These are phyloP conservation scores for Linyphia triangularis DNA, from an alignment of 2,888 invertebrate genomes.

Conservation along the genomic window DNA sequence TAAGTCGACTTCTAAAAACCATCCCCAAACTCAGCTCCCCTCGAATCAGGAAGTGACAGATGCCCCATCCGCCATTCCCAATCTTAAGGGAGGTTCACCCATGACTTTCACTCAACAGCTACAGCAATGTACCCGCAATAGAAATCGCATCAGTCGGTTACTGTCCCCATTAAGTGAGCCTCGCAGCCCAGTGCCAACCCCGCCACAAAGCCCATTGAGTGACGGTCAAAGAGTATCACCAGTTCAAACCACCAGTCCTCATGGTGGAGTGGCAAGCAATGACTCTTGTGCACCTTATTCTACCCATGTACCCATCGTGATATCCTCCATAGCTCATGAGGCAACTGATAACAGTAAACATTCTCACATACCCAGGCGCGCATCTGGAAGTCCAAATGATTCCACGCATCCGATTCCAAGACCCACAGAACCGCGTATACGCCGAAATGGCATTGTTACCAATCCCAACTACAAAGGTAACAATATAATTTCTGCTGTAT, in stretches of 20 bases:
- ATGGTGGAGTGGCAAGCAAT: constrained; percentile 18
- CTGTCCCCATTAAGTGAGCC: constrained; percentile 84
- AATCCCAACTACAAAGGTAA: constrained; percentile 79
- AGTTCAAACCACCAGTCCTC: constrained; percentile 73
- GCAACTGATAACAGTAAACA: constrained; percentile 38
- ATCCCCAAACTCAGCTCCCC: constrained; percentile 33
- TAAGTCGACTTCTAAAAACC: constrained; percentile 78
- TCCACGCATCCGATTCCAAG: constrained; percentile 75
- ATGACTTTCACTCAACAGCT: constrained; percentile 95
- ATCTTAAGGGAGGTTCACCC: constrained; percentile 80
- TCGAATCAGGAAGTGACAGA: constrained; percentile 25
- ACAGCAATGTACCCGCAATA: constrained; percentile 88
- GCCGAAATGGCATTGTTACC: constrained; percentile 80
- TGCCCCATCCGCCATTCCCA: constrained; percentile 15
- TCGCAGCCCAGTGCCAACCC: constrained; percentile 88
- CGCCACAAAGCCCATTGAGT: constrained; percentile 86
- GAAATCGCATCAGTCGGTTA: constrained; percentile 84
- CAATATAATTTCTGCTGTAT: constrained; percentile 58
- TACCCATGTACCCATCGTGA: constrained; percentile 64
- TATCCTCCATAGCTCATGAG: constrained; percentile 52
- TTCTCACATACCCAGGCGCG: constrained; percentile 63
- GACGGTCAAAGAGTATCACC: constrained; percentile 77
- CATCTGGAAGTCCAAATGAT: constrained; percentile 59
- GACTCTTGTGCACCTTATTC: constrained; percentile 50
- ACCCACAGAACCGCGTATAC: constrained; percentile 79